Conservation (phyloP, 2,888 invertebrate species). For the Drosophila anceps region DNA sequence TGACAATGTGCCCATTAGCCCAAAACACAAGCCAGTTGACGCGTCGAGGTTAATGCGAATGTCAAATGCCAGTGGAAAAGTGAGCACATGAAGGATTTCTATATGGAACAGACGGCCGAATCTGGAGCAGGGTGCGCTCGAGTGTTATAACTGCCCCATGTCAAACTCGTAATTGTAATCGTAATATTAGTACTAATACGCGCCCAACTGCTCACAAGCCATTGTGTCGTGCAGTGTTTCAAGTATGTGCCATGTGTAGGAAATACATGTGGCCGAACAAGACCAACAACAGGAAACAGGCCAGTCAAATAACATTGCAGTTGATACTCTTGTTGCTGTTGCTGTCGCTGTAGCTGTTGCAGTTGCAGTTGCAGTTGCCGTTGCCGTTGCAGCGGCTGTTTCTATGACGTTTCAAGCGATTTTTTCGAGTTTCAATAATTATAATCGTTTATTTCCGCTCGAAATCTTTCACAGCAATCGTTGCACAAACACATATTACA, state of each 20-base stretch:
- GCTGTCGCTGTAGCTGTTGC: constrained; percentile 1
- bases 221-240: constrained; percentile 23
- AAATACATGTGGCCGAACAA: constrained; percentile 59
- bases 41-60: constrained; percentile 55
- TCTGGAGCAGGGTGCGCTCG: constrained; percentile 42
- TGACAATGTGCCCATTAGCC: constrained; percentile 9
- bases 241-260: constrained; percentile 45
- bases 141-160: constrained; percentile 64
- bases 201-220: constrained; percentile 24
- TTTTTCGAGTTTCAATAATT: constrained; percentile 38
- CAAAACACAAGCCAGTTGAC: constrained; percentile 36
- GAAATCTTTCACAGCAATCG: constrained; percentile 24
- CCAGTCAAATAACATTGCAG: constrained; percentile 52
- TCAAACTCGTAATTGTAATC: constrained; percentile 49
- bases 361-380: constrained; percentile 3
- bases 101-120: constrained; percentile 4
- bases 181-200: constrained; percentile 54
- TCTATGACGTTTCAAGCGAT: constrained; percentile 14
- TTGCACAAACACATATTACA: background rate
- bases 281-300: constrained; percentile 62
- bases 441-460: constrained; percentile 50
- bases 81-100: constrained; percentile 66
- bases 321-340: constrained; percentile 28
- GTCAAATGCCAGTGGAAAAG: constrained; percentile 71
- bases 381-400: constrained; percentile 3